Base-by-base conservation (phyloP, 1,140 invertebrate species). In the Stenopsyche tienmushanensis region DNA sequence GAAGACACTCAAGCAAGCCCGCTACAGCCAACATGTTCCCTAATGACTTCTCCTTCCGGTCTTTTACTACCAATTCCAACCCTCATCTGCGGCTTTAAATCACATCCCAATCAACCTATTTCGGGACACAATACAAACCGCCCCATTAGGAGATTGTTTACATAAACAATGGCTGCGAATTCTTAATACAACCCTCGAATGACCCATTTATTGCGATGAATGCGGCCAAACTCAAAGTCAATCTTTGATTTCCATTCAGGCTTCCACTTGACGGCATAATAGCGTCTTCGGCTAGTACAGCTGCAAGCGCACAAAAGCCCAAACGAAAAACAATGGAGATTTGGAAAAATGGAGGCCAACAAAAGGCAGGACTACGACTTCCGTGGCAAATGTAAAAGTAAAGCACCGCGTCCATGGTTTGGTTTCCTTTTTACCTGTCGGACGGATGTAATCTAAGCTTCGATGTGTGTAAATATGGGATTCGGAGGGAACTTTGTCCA, bases 31-130 rank as follows among this genome's bases (percentile, higher is more conserved):
- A 39, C 29, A 26, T 13, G 53, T 7, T 13, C 29, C 34, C 34
- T 59, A 59, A 59, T 59, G 55, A 34, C 10, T 8, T 7, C 5
- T 5, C 10, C 55, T 59, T 59, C 55, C 55, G 55, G 2, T 45
- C 18, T 45, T 45, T 45, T 10, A 18, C 24, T 8, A 55, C 8
- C n/a, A 13, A 41, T 20, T 50, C 23, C 20, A 17, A 17, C 18
- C 18, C 42, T 7, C n/a, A 10, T 17, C 15, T 17, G 3, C n/a
- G 13, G 3, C 13, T 45, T 15, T 45, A 39, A 39, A 39, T 39
- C 7, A n/a, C 34, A n/a, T n/a, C n/a, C 13, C 41, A 13, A 44
- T 8, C 7, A 13, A 44, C n/a, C 41, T 44, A 44, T 44, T 44
- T 17, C 41, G 2, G 13, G 18, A 44, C 18, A 3, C 13, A 13